Percentiles rank a stretch among this genome's conserved stretches.
Conservation (phyloP, 2,888 invertebrate genomes). For the Polydesmus complanatus region DNA sequence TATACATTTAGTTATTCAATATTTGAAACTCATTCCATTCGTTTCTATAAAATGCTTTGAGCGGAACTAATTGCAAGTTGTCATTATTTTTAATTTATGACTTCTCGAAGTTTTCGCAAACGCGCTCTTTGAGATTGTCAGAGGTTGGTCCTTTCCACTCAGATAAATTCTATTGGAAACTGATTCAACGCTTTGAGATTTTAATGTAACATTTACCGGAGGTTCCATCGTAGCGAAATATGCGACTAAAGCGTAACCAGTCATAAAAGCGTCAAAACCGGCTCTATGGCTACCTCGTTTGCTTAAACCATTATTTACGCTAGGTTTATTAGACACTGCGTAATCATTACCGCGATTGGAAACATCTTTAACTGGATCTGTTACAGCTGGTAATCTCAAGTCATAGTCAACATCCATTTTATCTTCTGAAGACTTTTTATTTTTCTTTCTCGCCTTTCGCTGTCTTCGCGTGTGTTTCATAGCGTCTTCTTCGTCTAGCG, state of each 20-base stretch:
- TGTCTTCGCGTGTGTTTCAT: too few species aligned
- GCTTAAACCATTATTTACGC: not conserved
- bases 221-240: not conserved
- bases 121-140: conserved; percentile 28
- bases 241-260: conserved; percentile 31
- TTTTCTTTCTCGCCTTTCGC: conserved; percentile 22
- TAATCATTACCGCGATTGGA: not conserved
- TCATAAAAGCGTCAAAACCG: conserved; percentile 37
- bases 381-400: conserved; percentile 8
- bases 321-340: not conserved
- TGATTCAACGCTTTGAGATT: conserved; percentile 22
- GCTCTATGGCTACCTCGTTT: conserved; percentile 29
- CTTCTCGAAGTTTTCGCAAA: conserved; percentile 28
- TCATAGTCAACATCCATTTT: conserved; percentile 7
- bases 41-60: not conserved
- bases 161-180: conserved; percentile 31
- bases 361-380: not conserved
- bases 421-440: conserved; percentile 19
- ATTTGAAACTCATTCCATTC: not conserved
- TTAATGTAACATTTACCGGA: not conserved
- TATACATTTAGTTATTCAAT: not conserved
- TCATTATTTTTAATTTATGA: conserved; percentile 8
- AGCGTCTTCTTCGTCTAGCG: conserved; percentile 28
- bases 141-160: conserved; percentile 32
- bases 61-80: not conserved